These are phyloP conservation scores for Calliphora vicina DNA, from an alignment of 1,140 invertebrate genomes.

Conservation along the genomic window DNA sequence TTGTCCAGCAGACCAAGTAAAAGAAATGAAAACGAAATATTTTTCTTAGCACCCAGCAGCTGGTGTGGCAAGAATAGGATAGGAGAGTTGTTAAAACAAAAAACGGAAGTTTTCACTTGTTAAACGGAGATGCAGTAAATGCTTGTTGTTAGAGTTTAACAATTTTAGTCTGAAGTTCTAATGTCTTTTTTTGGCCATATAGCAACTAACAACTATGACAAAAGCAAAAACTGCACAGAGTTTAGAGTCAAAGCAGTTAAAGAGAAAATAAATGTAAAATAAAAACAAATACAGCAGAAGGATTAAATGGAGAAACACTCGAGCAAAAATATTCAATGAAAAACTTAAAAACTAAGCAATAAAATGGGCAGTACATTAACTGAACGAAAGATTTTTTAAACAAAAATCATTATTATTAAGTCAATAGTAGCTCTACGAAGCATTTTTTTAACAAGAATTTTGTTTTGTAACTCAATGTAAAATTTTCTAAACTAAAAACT, in stretches of 20 bases:
- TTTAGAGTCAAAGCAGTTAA: background rate
- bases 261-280: background rate
- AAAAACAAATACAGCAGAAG: background rate
- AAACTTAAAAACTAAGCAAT: no score
- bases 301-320: no score
- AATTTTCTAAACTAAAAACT: no score
- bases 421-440: no score
- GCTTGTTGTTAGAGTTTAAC: background rate
- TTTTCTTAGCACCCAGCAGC: background rate
- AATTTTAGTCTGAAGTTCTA: background rate
- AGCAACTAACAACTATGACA: background rate
- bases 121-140: background rate
- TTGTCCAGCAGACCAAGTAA: background rate
- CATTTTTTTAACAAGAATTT: no score
- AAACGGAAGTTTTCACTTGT: constrained; percentile 29
- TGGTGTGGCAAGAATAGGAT: background rate
- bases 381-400: no score
- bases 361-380: no score
- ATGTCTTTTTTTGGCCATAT: background rate
- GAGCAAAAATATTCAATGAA: no score
- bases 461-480: no score
- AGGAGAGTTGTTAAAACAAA: background rate
- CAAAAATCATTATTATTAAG: no score
- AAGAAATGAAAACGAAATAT: background rate
- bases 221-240: background rate